Conservation (phyloP, 2,113 vertebrate species). For the Oceanites oceanicus region DNA sequence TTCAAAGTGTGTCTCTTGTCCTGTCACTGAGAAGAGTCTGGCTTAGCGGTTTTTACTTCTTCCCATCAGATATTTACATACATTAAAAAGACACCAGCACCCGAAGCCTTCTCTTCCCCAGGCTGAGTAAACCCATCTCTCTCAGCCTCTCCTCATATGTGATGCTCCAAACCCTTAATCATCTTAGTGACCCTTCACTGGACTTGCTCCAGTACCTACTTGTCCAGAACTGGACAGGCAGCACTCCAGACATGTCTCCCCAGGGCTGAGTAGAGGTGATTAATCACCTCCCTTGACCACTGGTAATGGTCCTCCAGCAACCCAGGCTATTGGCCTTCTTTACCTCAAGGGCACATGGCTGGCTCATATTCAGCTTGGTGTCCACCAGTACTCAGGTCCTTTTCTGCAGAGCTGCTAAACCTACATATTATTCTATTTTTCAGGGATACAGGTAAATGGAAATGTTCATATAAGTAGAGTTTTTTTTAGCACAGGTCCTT, state of each 20-base stretch:
- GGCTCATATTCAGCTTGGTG: neutral
- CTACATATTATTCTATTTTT: fast-evolving
- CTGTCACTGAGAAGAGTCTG: neutral
- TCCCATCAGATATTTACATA: neutral
- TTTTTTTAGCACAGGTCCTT: neutral
- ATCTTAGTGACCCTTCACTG: neutral
- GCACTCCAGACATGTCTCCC: neutral
- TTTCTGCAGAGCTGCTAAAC: neutral
- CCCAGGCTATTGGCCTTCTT: neutral
- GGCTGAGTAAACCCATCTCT: neutral
- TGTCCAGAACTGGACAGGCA: neutral
- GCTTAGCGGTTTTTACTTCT: neutral
- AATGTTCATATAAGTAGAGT: neutral
- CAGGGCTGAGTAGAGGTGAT: neutral
- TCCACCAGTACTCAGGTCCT: neutral
- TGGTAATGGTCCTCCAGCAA: neutral
- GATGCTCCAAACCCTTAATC: neutral
- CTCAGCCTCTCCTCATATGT: neutral
- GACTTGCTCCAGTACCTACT: neutral
- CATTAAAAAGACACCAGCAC: neutral
- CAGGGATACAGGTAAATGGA: neutral
- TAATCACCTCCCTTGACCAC: neutral
- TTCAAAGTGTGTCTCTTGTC: neutral
- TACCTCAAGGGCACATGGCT: neutral
- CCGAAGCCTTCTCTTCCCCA: neutral